A percentile compares a stretch with the other conserved stretches of the same genome.
phyloP scores from a whole-genome alignment of 2,113 vertebrate genomes.

The Calyptommatus sinebrachiatus region DNA sequence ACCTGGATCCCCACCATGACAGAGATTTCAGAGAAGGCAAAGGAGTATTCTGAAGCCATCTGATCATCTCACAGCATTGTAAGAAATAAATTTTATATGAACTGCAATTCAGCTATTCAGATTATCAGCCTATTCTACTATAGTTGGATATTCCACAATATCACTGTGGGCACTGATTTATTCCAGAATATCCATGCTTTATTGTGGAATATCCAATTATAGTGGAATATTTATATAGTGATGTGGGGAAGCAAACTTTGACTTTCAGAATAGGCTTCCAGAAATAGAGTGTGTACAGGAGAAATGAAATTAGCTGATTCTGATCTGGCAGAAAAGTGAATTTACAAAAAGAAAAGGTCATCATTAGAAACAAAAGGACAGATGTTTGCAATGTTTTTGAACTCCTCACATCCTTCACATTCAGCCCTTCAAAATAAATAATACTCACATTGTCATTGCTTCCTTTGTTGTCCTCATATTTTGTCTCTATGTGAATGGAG shows the following conservation, averaged over 20 bases:
- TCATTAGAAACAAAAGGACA: neutral
- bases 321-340: too few relatives aligned
- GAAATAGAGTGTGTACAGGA: neutral
- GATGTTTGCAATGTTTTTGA: neutral
- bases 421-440: neutral
- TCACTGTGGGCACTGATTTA: too few relatives aligned
- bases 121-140: too few relatives aligned
- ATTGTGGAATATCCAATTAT: too few relatives aligned
- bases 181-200: too few relatives aligned
- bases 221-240: too few relatives aligned
- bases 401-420: neutral
- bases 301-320: neutral
- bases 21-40: neutral
- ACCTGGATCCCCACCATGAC: neutral
- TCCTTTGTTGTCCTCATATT: slow-evolving; percentile 92
- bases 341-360: neutral
- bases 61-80: too few relatives aligned
- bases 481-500: slow-evolving; percentile 93
- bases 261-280: neutral
- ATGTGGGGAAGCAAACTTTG: too few relatives aligned
- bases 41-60: neutral
- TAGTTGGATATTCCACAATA: too few relatives aligned
- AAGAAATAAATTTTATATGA: too few relatives aligned
- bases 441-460: slow-evolving; percentile 84
- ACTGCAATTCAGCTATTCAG: too few relatives aligned